These are phyloP conservation scores for Zaprionus obscuricornis DNA, from an alignment of 2,888 invertebrate genomes.

Conservation along the genomic window DNA sequence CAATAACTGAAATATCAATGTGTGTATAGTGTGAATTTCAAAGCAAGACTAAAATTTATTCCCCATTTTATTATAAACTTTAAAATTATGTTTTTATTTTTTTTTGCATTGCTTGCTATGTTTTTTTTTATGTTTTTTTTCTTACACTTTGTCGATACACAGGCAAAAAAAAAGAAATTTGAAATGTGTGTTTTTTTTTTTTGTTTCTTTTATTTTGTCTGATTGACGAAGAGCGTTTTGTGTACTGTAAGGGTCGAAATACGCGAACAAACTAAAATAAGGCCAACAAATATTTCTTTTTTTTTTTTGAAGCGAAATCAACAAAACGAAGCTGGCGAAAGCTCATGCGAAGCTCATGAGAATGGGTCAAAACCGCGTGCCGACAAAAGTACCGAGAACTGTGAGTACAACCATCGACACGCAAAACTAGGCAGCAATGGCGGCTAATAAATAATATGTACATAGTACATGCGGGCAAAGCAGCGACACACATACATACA, in stretches of 20 bases:
- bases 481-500: no score
- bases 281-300: conserved; percentile 46
- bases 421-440: conserved; percentile 48
- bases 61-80: no score
- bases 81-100: no score
- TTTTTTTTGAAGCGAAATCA: conserved; percentile 38
- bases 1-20: no score
- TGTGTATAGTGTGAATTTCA: no score
- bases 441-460: no score
- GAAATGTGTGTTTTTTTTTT: conserved; percentile 20
- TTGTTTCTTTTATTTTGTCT: conserved; percentile 2
- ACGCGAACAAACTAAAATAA: conserved; percentile 70
- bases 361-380: conserved; percentile 51
- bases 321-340: conserved; percentile 65
- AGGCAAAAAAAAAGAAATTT: background rate
- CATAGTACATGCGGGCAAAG: no score
- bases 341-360: conserved; percentile 53
- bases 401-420: conserved; percentile 17
- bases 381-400: conserved; percentile 9
- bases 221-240: conserved; percentile 1
- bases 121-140: no score
- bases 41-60: no score
- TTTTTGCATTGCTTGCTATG: no score
- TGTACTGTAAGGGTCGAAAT: conserved; percentile 61
- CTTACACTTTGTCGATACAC: conserved; percentile 9